Evolutionary conservation across 1,140 invertebrate species (phyloP), one percentile per base, ranked within the genome.

Genomic region (Argopecten irradians): DNA sequence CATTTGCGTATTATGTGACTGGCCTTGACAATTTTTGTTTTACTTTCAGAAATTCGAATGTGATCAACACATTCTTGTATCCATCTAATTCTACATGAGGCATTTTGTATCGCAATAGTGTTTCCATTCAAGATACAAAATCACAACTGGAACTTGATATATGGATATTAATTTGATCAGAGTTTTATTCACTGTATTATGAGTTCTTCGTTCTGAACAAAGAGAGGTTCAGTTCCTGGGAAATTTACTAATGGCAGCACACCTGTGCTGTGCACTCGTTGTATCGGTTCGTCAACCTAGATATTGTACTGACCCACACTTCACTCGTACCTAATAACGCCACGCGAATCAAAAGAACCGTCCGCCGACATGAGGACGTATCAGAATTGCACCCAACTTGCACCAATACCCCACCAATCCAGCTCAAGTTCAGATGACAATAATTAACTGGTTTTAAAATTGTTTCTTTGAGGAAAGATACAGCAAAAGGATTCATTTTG

Each of bases 391-490:
- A 71, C 55, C n/a, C 13, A 71, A 0, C n/a, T 71, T 22, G 28
- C 55, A 71, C 28, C 55, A 71, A 71, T 71, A 71, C 22, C 16
- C 28, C 5, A n/a, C 55, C 5, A 8, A 71, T 71, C 55, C 28
- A 71, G 55, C 28, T 71, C 55, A 71, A 28, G 55, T 71, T 71
- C 55, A 71, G 16, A 71, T 71, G 55, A 71, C 55, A 71, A 71
- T 71, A 71, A 71, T 71, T 71, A 71, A 71, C n/a, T 71, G 55
- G 55, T 71, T 71, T 71, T 22, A 28, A 71, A 71, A 71, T n/a
- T 71, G 55, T 71, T 71, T 71, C 55, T 71, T 71, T 71, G 55
- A 71, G n/a, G 55, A 71, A 71, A 71, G 55, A n/a, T 71, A 71
- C 55, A 28, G 28, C 55, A 71, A 71, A 28, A 22, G 55, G n/a